Evolutionary conservation across 2,888 invertebrate genomes (phyloP).

Genomic region (Caradrina clavipalpis): DNA sequence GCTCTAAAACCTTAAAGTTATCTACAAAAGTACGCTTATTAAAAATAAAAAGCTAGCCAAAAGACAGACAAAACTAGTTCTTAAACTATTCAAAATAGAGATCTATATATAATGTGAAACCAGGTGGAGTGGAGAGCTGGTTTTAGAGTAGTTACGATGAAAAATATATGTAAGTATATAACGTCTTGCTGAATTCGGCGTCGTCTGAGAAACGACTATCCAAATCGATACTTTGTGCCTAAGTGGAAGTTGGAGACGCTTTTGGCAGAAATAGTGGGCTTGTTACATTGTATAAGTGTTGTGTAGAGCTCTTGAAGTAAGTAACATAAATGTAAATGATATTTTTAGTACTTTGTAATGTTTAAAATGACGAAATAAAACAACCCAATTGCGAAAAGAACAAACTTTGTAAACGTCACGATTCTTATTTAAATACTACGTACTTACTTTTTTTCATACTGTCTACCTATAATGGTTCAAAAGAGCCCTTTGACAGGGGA

Average conservation of each 20-base stretch:
- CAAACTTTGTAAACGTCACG: too few species aligned
- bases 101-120: constrained; percentile 54
- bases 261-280: constrained; percentile 18
- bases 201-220: constrained; percentile 31
- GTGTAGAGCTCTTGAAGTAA: background rate
- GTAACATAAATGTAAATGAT: too few species aligned
- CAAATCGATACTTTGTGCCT: constrained; percentile 46
- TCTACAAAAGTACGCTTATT: too few species aligned
- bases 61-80: constrained; percentile 37
- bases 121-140: constrained; percentile 57
- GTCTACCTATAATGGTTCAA: too few species aligned
- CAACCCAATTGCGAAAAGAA: too few species aligned
- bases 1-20: too few species aligned
- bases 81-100: constrained; percentile 50
- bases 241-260: constrained; percentile 28
- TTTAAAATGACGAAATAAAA: background rate
- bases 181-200: constrained; percentile 29
- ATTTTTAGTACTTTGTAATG: background rate
- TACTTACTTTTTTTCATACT: too few species aligned
- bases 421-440: too few species aligned
- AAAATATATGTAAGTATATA: constrained; percentile 38
- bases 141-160: constrained; percentile 50
- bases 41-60: too few species aligned
- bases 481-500: too few species aligned
- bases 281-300: constrained; percentile 1